A percentile compares a stretch with the other conserved stretches of the same genome.
These are phyloP conservation scores for Meta bourneti DNA, from an alignment of 2,888 invertebrate genomes.

Conservation along the genomic window DNA sequence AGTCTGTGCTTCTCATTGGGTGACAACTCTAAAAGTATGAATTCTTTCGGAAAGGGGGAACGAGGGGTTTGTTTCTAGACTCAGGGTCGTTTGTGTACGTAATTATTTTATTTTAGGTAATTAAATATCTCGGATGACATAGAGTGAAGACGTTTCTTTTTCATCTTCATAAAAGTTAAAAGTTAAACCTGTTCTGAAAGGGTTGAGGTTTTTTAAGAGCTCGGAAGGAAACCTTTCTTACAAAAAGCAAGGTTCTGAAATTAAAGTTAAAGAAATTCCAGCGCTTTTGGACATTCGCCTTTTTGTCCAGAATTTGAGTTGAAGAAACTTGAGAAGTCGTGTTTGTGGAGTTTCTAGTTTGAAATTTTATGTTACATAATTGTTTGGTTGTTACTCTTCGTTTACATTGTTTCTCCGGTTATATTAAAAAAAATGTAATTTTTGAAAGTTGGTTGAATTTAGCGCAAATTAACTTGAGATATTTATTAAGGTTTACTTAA, in stretches of 20 bases:
- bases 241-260: background rate
- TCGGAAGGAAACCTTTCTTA: background rate
- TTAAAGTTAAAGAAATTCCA: too few relatives aligned
- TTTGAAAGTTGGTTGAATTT: too few relatives aligned
- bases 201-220: background rate
- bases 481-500: too few relatives aligned
- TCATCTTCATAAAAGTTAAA: background rate
- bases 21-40: background rate
- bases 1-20: background rate
- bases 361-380: too few relatives aligned
- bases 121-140: background rate
- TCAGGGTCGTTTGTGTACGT: background rate
- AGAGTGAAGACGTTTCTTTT: background rate
- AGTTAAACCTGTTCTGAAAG: background rate
- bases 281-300: too few relatives aligned
- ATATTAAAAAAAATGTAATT: too few relatives aligned
- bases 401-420: too few relatives aligned
- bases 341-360: too few relatives aligned
- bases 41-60: background rate
- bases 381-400: too few relatives aligned
- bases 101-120: background rate
- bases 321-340: too few relatives aligned
- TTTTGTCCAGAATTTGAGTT: too few relatives aligned
- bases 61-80: background rate
- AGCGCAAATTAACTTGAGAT: too few relatives aligned